Base-by-base conservation (phyloP, 1,140 invertebrate genomes). In the Venustaconcha ellipsiformis region DNA sequence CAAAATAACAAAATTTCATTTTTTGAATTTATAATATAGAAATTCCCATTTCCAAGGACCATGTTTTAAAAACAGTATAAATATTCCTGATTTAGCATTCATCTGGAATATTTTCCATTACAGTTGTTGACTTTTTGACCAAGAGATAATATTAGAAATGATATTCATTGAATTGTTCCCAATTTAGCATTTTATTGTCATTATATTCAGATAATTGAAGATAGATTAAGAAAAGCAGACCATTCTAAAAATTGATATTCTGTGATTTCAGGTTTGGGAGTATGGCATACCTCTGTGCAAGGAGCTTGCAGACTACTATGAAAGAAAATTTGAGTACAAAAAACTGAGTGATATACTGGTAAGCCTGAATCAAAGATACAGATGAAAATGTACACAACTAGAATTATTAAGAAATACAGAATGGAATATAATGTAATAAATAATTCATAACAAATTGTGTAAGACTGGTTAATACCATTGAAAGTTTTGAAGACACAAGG, bases 281-380 rank as follows among this genome's bases (percentile, higher is more conserved):
- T 96, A 97, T 91, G 96, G 96, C 1, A 94, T 99, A 68, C 96
- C 96, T 0, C 86, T 99, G 37, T 94, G 88, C 78, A 88, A 90
- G 71, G 85, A 88, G 72, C 73, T 90, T 59, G 83, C 88, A 14
- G 70, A 74, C 5, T 78, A 84, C 17, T 89, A 88, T 78, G 86
- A 89, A 78, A 80, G 77, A 26, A 85, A 77, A 48, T 78, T 84
- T n/a, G 76, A 84, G 60, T 88, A 88, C 76, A 81, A 81, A 65
- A 90, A 89, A 74, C 84, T 90, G 15, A 84, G 84, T 72, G 72
- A 82, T 56, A 86, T 88, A 67, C 78, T 89, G 82, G 88, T 88
- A 79, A 79, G 84, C 84, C 20, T 17, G 30, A 62, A 37, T 57
- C 55, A n/a, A 6, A 69, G 20, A 60, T 20, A 59, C n/a, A 70